phyloP scores from a whole-genome alignment of 2,888 invertebrate genomes.

The Ceraclea dissimilis region DNA sequence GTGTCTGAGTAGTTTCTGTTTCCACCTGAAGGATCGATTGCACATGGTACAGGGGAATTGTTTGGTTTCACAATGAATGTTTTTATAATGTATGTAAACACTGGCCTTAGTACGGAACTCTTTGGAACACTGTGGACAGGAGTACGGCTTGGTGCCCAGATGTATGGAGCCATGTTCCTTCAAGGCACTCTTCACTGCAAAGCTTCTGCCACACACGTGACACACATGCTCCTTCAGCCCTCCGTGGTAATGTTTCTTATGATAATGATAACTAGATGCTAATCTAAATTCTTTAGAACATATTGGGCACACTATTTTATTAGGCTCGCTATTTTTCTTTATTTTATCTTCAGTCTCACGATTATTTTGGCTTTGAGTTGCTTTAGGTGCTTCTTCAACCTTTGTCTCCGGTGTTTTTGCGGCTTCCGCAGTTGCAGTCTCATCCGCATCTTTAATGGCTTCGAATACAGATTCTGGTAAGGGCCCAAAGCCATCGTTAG shows the following conservation, averaged over 20 bases:
- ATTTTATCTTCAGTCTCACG: not conserved
- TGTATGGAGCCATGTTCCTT: slow-evolving; percentile 43
- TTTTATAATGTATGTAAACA: slow-evolving; percentile 43
- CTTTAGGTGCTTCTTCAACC: not conserved
- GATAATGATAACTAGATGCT: slow-evolving; percentile 47
- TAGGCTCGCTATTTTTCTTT: slow-evolving; percentile 8
- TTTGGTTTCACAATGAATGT: slow-evolving; percentile 38
- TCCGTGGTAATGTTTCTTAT: slow-evolving; percentile 44
- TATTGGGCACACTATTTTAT: slow-evolving; percentile 38
- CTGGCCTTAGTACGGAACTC: slow-evolving; percentile 42
- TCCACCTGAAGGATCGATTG: slow-evolving; percentile 41
- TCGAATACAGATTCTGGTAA: slow-evolving; percentile 36
- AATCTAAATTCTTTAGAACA: slow-evolving; percentile 43
- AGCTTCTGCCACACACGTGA: slow-evolving; percentile 41
- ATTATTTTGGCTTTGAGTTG: not conserved
- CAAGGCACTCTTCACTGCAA: slow-evolving; percentile 40
- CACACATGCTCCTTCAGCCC: slow-evolving; percentile 42
- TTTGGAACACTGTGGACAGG: slow-evolving; percentile 44
- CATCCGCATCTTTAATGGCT: slow-evolving; percentile 36
- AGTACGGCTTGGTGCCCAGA: slow-evolving; percentile 36
- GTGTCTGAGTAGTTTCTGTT: slow-evolving; percentile 41
- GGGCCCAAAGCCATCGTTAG: slow-evolving; percentile 32
- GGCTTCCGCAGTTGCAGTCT: slow-evolving; percentile 22
- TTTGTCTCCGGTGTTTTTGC: not conserved
- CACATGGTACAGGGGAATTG: slow-evolving; percentile 33